These are phyloP conservation scores for Hoplostethus atlanticus DNA, from an alignment of 2,797 vertebrate genomes.

Conservation along the genomic window DNA sequence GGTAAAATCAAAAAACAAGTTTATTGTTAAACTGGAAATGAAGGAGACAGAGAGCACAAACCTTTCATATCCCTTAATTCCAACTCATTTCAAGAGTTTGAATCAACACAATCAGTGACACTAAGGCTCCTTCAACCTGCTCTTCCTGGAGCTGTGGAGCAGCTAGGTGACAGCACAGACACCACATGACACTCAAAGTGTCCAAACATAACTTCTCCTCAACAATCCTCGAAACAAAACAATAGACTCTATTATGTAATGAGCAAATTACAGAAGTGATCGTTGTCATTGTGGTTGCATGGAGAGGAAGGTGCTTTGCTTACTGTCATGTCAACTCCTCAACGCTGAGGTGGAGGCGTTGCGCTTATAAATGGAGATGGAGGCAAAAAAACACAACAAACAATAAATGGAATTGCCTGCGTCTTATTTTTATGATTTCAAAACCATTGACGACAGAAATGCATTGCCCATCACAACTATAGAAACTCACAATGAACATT, in stretches of 20 bases:
- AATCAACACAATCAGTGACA: slow-evolving; percentile 48
- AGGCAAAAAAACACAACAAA: not conserved
- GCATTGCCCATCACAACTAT: not conserved
- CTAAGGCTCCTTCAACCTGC: slow-evolving; percentile 3
- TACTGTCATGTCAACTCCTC: slow-evolving; percentile 28
- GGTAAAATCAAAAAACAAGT: slow-evolving; percentile 32
- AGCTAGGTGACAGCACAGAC: slow-evolving; percentile 13
- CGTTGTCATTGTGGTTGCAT: slow-evolving; percentile 30
- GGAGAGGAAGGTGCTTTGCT: not conserved
- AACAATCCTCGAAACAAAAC: slow-evolving; percentile 39
- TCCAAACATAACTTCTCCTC: slow-evolving; percentile 40
- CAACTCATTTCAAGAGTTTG: slow-evolving; percentile 59
- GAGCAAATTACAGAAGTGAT: slow-evolving; percentile 14
- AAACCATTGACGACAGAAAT: too few species aligned
- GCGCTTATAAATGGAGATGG: not conserved
- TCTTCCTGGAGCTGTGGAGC: slow-evolving; percentile 9
- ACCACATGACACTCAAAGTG: slow-evolving; percentile 41
- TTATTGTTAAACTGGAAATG: slow-evolving; percentile 32
- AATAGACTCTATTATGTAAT: slow-evolving; percentile 41
- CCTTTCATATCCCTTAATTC: slow-evolving; percentile 57
- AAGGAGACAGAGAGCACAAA: slow-evolving; percentile 29
- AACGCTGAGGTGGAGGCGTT: not conserved
- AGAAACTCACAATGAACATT: not conserved
- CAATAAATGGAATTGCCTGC: not conserved
- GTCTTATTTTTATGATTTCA: too few species aligned